A percentile compares a stretch with the other conserved stretches of the same genome.
These are phyloP conservation scores for Psilanteris sp. DNA, from an alignment of 1,140 invertebrate species.

Conservation along the genomic window DNA sequence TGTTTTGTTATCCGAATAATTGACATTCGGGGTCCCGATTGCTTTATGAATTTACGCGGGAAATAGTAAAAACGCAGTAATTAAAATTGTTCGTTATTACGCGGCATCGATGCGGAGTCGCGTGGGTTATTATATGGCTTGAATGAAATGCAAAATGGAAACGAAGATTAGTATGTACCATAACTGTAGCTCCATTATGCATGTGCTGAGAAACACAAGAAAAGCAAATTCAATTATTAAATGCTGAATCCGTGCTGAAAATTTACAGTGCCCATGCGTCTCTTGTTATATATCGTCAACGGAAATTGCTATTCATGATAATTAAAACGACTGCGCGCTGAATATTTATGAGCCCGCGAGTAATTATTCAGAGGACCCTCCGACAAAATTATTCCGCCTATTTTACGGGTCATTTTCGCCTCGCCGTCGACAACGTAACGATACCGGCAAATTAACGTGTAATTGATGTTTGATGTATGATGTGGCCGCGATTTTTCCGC, in stretches of 20 bases:
- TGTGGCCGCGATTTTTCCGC: conserved; percentile 14
- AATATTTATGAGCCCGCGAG: conserved; percentile 69
- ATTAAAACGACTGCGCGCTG: conserved; percentile 72
- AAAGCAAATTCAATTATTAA: conserved; percentile 61
- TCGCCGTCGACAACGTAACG: conserved; percentile 26
- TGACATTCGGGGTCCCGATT: conserved; percentile 3
- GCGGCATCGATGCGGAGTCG: conserved; percentile 10
- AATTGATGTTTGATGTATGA: conserved; percentile 55
- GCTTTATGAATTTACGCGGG: not conserved
- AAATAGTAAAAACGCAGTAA: conserved; percentile 30
- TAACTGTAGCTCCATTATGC: conserved; percentile 24
- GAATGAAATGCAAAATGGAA: conserved; percentile 41
- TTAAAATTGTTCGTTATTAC: conserved; percentile 23
- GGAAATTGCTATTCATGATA: conserved; percentile 73
- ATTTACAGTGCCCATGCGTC: conserved; percentile 9
- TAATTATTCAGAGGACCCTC: conserved; percentile 71
- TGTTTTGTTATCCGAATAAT: conserved; percentile 15
- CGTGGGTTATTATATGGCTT: conserved; percentile 16
- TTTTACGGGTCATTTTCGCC: conserved; percentile 68
- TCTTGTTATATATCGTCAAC: conserved; percentile 45
- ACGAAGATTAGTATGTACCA: conserved; percentile 48
- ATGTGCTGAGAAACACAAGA: conserved; percentile 47
- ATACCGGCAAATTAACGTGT: conserved; percentile 46
- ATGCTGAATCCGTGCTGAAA: conserved; percentile 46
- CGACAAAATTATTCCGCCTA: conserved; percentile 71